A percentile compares a stretch with the other conserved stretches of the same genome.
These are phyloP conservation scores for Saimiri boliviensis DNA, from an alignment of 2,113 vertebrate genomes.

Conservation along the genomic window DNA sequence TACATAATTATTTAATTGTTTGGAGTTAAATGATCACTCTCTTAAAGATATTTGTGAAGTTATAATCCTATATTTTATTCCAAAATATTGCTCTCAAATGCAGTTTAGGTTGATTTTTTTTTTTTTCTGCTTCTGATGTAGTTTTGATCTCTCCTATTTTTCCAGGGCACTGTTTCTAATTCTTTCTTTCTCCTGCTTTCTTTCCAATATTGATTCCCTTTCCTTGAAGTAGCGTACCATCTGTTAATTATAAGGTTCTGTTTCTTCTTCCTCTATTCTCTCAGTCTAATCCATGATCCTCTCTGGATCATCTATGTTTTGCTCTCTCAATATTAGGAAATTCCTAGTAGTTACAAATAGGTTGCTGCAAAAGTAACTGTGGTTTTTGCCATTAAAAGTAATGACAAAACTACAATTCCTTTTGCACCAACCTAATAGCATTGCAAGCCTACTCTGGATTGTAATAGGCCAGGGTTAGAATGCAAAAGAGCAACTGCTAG, in stretches of 20 bases:
- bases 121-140: neutral
- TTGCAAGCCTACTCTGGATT: neutral
- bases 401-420: no score
- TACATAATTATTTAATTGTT: neutral
- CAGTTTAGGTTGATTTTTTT: neutral
- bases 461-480: neutral
- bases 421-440: neutral
- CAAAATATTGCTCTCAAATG: neutral
- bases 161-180: neutral
- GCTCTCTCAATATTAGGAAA: neutral
- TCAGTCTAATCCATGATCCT: conserved; percentile 14
- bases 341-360: conserved; percentile 25
- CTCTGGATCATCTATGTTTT: conserved; percentile 13
- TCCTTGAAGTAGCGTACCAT: conserved; percentile 5
- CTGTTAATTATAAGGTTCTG: neutral
- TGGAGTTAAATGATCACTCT: conserved; percentile 19
- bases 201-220: conserved; percentile 16
- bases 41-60: neutral
- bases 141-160: neutral
- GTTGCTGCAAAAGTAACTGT: no score
- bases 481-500: neutral
- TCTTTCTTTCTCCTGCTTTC: conserved; percentile 10
- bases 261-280: neutral
- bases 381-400: no score
- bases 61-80: neutral